Base-by-base conservation (phyloP, 2,797 vertebrate genomes). In the Masticophis lateralis region DNA sequence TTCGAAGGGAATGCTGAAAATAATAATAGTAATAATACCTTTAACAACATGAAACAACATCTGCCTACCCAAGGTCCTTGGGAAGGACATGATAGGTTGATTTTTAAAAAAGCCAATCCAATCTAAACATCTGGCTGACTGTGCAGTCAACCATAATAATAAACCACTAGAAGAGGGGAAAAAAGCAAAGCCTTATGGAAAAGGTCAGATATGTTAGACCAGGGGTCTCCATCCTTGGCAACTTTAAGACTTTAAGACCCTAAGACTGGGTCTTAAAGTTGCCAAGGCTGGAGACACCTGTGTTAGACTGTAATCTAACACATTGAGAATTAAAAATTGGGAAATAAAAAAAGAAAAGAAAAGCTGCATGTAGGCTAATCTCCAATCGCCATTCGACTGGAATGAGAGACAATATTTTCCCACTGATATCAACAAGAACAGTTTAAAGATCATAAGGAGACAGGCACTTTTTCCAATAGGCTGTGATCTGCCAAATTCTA, bases 401-500 rank as follows among this genome's bases (percentile, higher is more conserved):
- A 37, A 74, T 5, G 91, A 55, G 27, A 4, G 1, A 8, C 55
- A 2, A 55, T 86, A 9, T 18, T 0, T 90, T 47, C 2, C 6
- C 1, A 16, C 3, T 5, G 57, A 86, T 37, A 28, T 25, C 92
- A 92, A 86, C 5, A 47, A n/a, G 13, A 93, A 66, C 7, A 32
- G n/a, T 63, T 32, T 13, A 13, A 7, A 74, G 87, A 57, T n/a
- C 66, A 12, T 0, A 0, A 27, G 59, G 43, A 11, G 57, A 6
- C 0, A 4, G 91, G 93, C 57, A 18, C 89, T 1, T 3, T 11
- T 66, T 79, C 51, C 92, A 47, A 25, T 18, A 63, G n/a, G 57
- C 28, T 6, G 5, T 14, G 43, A 74, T 14, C 13, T 60, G 55
- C n/a, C 66, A 61, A 47, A 69, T 37, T 28, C 14, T 22, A 10